phyloP scores from a whole-genome alignment of 1,140 invertebrate genomes.

The Phthorimaea operculella region DNA sequence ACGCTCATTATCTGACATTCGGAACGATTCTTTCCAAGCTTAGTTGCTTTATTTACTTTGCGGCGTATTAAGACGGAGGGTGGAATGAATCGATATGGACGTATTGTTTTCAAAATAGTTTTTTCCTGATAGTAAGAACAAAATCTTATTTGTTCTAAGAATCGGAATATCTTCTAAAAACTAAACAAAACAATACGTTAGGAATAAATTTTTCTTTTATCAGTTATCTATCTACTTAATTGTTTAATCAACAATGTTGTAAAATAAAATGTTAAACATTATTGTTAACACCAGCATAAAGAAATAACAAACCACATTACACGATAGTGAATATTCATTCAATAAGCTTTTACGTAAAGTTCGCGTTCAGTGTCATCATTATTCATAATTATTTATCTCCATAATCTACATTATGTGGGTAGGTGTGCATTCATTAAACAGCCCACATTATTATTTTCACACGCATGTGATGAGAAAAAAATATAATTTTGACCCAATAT shows the following conservation, averaged over 20 bases:
- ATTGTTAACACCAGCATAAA: too few relatives aligned
- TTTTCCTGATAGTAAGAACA: too few relatives aligned
- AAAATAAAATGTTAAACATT: too few relatives aligned
- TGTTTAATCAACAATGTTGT: too few relatives aligned
- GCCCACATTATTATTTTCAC: not conserved
- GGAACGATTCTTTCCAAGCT: conserved; percentile 47
- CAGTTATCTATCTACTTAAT: too few relatives aligned
- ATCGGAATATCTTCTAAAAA: too few relatives aligned
- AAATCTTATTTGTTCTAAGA: too few relatives aligned
- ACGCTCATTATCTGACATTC: conserved; percentile 57
- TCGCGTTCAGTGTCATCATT: not conserved
- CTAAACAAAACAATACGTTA: too few relatives aligned
- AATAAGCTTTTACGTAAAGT: not conserved
- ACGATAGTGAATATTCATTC: not conserved
- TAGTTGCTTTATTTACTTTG: conserved; percentile 61
- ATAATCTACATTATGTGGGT: conserved; percentile 1
- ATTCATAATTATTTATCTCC: conserved; percentile 1
- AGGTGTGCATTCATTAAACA: not conserved
- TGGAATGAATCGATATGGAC: too few relatives aligned
- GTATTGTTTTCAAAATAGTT: too few relatives aligned
- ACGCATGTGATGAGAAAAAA: not conserved
- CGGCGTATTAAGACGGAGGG: not conserved
- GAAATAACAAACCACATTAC: not conserved
- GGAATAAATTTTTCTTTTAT: too few relatives aligned
- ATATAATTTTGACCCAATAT: not conserved